These are phyloP conservation scores for Sussaba pulchella DNA, from an alignment of 2,888 invertebrate genomes.

Conservation along the genomic window DNA sequence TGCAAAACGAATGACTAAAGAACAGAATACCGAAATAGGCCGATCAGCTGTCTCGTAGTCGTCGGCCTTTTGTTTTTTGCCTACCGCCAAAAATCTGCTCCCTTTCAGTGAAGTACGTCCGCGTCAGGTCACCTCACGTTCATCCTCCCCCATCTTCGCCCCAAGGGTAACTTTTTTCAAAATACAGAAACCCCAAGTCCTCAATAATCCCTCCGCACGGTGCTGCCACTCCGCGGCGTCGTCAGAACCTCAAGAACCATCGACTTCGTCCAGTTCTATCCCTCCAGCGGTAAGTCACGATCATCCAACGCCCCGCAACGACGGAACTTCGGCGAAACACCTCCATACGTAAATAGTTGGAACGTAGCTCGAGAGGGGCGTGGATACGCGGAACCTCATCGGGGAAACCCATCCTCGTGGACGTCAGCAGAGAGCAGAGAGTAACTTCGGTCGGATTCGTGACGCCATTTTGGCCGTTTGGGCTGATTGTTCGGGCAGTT, in stretches of 20 bases:
- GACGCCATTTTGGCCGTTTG: slow-evolving; percentile 47
- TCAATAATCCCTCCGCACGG: background rate
- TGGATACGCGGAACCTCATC: background rate
- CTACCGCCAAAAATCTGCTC: too few relatives aligned
- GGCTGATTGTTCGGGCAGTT: slow-evolving; percentile 66
- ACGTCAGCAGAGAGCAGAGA: background rate
- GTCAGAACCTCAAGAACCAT: background rate
- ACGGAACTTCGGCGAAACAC: too few relatives aligned
- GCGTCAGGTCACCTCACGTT: too few relatives aligned
- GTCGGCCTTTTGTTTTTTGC: too few relatives aligned
- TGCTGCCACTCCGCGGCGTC: slow-evolving; percentile 11
- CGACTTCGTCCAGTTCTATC: background rate
- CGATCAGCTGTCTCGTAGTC: too few relatives aligned
- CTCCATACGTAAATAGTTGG: too few relatives aligned
- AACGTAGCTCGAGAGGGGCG: slow-evolving; percentile 5
- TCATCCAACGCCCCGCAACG: background rate
- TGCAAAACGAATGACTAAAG: too few relatives aligned
- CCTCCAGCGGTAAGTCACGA: slow-evolving; percentile 12
- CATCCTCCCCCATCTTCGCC: too few relatives aligned
- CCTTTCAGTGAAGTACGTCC: too few relatives aligned
- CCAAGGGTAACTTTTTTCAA: too few relatives aligned
- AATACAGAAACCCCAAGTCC: too few relatives aligned
- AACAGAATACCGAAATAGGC: too few relatives aligned
- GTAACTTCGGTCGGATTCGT: slow-evolving; percentile 8
- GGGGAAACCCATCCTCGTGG: background rate